Evolutionary conservation across 1,140 invertebrate genomes (phyloP).

Genomic region (Orchestia grillus): DNA sequence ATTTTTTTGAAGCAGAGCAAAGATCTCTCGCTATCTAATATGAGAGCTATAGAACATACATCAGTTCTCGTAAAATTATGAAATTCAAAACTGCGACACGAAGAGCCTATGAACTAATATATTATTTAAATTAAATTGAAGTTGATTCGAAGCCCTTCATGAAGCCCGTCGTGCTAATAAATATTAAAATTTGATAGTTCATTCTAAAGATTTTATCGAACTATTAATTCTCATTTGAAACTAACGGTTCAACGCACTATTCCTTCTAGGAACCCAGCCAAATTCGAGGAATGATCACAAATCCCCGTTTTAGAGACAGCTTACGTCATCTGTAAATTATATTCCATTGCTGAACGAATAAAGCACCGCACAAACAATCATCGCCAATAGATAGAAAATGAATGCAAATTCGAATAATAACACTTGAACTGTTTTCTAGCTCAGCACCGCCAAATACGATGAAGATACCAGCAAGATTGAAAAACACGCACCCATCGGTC

Average conservation of each 20-base stretch:
- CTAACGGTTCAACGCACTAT: background rate
- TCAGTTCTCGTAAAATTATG: background rate
- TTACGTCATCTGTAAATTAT: background rate
- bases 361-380: no score
- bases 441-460: background rate
- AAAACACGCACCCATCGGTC: no score
- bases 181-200: background rate
- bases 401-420: background rate
- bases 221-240: background rate
- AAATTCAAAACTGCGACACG: background rate
- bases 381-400: no score
- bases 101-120: background rate
- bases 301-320: background rate
- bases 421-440: background rate
- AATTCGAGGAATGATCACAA: background rate
- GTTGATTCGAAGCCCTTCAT: background rate
- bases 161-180: background rate
- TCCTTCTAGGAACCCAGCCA: no score
- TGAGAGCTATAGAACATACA: background rate
- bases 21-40: background rate
- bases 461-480: no score
- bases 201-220: background rate
- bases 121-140: background rate
- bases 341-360: background rate
- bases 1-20: background rate